These are phyloP conservation scores for Macrosteles quadrilineatus DNA, from an alignment of 1,140 invertebrate species.

Conservation along the genomic window DNA sequence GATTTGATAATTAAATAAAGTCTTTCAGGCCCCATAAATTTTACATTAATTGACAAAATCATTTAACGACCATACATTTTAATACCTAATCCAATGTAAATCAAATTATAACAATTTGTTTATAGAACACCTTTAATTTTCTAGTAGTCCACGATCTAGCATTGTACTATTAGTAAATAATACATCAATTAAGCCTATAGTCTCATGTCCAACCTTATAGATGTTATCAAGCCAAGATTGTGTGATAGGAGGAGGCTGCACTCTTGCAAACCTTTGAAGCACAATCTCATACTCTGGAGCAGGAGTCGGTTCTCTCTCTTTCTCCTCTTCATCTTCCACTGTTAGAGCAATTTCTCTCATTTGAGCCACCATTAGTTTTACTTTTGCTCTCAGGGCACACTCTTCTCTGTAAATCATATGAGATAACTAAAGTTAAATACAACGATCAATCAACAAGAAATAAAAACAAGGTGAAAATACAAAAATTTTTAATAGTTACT, in stretches of 20 bases:
- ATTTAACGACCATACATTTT: too few species aligned
- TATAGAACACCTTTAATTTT: too few species aligned
- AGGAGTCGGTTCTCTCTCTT: neutral
- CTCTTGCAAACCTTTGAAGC: neutral
- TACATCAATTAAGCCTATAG: neutral
- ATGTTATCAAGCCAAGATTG: conserved; percentile 25
- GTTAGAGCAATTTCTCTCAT: conserved; percentile 8
- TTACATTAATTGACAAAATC: too few species aligned
- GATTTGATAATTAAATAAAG: too few species aligned
- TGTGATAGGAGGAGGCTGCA: neutral
- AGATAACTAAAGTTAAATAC: too few species aligned
- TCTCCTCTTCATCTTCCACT: conserved; percentile 9
- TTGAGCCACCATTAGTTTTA: conserved; percentile 17
- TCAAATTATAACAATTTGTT: too few species aligned
- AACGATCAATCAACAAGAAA: neutral
- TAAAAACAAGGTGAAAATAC: neutral
- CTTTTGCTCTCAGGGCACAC: conserved; percentile 17
- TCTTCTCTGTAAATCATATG: conserved; percentile 14
- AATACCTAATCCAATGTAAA: too few species aligned
- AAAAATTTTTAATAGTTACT: neutral
- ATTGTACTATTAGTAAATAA: neutral
- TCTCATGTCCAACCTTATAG: neutral
- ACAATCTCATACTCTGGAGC: neutral
- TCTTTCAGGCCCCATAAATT: too few species aligned
- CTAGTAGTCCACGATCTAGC: too few species aligned